Conservation (phyloP, 2,797 vertebrate species). For the Acanthiza pusilla region DNA sequence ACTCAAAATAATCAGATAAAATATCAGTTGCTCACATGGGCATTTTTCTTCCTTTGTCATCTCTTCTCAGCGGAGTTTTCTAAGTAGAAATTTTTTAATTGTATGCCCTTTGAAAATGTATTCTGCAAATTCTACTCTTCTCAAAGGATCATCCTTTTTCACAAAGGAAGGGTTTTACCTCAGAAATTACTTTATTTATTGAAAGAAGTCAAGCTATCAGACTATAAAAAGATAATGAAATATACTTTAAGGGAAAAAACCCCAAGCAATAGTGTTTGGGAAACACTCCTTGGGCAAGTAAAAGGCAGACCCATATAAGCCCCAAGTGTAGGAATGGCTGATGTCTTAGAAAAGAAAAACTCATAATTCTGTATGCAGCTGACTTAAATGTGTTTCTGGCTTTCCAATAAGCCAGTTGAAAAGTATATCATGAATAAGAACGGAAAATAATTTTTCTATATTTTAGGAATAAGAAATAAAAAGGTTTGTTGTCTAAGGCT, state of each 20-base stretch:
- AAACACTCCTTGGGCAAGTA: not conserved
- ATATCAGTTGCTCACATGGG: not conserved
- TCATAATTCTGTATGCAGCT: not conserved
- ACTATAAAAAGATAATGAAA: not conserved
- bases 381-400: not conserved
- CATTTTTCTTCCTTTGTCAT: slow-evolving; percentile 13
- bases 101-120: slow-evolving; percentile 11
- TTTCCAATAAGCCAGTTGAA: not conserved
- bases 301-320: not conserved
- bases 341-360: not conserved
- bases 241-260: not conserved
- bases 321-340: not conserved
- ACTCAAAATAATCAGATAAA: not conserved
- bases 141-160: slow-evolving; percentile 37
- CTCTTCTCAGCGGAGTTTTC: slow-evolving; percentile 34
- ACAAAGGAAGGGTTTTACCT: not conserved
- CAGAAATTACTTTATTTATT: slow-evolving; percentile 31
- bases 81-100: slow-evolving; percentile 3
- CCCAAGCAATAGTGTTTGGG: not conserved
- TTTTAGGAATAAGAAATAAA: not conserved
- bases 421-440: not conserved
- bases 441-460: not conserved
- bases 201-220: not conserved
- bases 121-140: slow-evolving; percentile 40
- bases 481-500: not conserved